Conservation (phyloP, 2,113 vertebrate species). For the Centropus unirufus region DNA sequence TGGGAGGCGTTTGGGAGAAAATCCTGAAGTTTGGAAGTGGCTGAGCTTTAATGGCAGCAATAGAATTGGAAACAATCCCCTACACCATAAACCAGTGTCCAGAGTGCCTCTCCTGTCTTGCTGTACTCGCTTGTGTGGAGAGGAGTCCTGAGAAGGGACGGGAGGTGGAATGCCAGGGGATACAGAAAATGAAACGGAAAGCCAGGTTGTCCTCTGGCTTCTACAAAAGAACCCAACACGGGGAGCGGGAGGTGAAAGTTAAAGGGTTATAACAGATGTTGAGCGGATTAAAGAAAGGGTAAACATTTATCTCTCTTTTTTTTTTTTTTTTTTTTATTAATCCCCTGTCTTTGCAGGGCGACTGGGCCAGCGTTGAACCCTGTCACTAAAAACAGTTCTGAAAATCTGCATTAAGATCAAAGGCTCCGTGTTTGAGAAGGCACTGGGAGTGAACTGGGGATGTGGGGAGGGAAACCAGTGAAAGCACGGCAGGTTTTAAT, state of each 20-base stretch:
- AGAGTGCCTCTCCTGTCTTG: background rate
- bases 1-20: background rate
- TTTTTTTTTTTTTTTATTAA: background rate
- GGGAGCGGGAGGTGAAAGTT: background rate
- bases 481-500: background rate
- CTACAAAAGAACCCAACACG: background rate
- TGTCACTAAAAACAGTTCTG: conserved; percentile 25
- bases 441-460: background rate
- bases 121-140: background rate
- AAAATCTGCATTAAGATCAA: conserved; percentile 1
- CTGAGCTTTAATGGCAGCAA: background rate
- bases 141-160: background rate
- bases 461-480: background rate
- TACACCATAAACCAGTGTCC: background rate
- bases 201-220: background rate
- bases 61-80: background rate
- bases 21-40: background rate
- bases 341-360: background rate
- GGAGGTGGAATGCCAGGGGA: background rate
- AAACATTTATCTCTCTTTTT: background rate
- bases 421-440: background rate
- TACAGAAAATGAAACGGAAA: background rate
- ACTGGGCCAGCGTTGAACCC: background rate
- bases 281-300: background rate
- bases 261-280: background rate